Evolutionary conservation across 2,113 vertebrate genomes (phyloP).

Genomic region (Zapornia atra): DNA sequence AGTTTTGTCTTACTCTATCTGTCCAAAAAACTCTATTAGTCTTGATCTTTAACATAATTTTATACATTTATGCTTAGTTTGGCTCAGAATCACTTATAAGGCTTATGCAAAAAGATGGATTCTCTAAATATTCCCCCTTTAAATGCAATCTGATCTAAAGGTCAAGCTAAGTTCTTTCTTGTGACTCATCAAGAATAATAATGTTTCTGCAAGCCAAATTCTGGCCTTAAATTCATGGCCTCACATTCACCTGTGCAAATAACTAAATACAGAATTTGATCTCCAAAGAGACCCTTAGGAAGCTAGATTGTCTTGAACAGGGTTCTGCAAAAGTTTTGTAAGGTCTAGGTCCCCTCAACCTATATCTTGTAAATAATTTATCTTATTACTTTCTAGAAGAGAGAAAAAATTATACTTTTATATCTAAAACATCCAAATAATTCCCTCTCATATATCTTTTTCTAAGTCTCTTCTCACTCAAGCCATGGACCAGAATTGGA

Average conservation of each 20-base stretch:
- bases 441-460: not conserved
- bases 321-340: not conserved
- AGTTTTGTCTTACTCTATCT: not conserved
- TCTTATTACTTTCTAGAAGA: not conserved
- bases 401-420: not conserved
- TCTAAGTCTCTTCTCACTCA: not conserved
- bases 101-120: not conserved
- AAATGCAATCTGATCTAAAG: not conserved
- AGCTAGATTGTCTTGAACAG: not conserved
- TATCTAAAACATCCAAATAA: not conserved
- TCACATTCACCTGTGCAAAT: slow-evolving; percentile 16
- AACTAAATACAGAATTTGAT: not conserved
- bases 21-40: not conserved
- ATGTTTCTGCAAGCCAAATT: not conserved
- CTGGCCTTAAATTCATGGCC: not conserved
- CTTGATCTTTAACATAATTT: not conserved
- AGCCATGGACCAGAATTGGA: not conserved
- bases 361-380: not conserved
- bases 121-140: not conserved
- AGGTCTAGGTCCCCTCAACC: not conserved
- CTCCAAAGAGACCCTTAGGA: not conserved
- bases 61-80: not conserved
- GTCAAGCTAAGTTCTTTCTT: not conserved
- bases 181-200: slow-evolving; percentile 23
- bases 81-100: not conserved